A percentile compares a stretch with the other conserved stretches of the same genome.
These are phyloP conservation scores for Rhabdomys pumilio DNA, from an alignment of 2,797 vertebrate genomes.

Conservation along the genomic window DNA sequence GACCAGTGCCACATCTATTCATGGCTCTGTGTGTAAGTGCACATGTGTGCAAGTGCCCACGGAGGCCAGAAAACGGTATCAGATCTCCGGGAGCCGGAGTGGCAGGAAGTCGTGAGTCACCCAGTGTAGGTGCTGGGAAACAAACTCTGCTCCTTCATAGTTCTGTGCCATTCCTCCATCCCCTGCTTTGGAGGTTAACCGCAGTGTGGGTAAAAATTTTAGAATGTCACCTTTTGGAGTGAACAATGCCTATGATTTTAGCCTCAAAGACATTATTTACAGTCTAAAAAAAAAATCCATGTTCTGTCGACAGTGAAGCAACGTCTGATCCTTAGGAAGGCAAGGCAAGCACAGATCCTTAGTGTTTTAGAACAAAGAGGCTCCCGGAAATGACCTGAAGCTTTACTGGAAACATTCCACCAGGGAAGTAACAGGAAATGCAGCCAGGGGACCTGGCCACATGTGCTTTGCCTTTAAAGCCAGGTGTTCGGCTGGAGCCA, in stretches of 20 bases:
- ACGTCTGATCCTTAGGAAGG: constrained; percentile 57
- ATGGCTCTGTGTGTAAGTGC: neutral
- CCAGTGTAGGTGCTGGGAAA: neutral
- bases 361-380: constrained; percentile 59
- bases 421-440: neutral
- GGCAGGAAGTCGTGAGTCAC: neutral
- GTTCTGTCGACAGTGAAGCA: constrained; percentile 47
- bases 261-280: constrained; percentile 54
- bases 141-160: neutral
- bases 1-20: neutral
- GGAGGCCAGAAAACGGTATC: neutral
- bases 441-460: neutral
- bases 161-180: neutral
- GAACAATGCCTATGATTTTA: constrained; percentile 8
- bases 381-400: constrained; percentile 72
- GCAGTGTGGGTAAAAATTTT: neutral
- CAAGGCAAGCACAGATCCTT: constrained; percentile 23
- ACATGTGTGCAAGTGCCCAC: too few species aligned
- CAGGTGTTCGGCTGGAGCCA: constrained; percentile 48
- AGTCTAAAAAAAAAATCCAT: constrained; percentile 33
- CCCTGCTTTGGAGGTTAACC: constrained; percentile 10
- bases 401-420: constrained; percentile 50
- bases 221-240: neutral
- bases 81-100: neutral
- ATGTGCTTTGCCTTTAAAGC: constrained; percentile 1